These are phyloP conservation scores for Drosophila yooni DNA, from an alignment of 2,888 invertebrate species.

Conservation along the genomic window DNA sequence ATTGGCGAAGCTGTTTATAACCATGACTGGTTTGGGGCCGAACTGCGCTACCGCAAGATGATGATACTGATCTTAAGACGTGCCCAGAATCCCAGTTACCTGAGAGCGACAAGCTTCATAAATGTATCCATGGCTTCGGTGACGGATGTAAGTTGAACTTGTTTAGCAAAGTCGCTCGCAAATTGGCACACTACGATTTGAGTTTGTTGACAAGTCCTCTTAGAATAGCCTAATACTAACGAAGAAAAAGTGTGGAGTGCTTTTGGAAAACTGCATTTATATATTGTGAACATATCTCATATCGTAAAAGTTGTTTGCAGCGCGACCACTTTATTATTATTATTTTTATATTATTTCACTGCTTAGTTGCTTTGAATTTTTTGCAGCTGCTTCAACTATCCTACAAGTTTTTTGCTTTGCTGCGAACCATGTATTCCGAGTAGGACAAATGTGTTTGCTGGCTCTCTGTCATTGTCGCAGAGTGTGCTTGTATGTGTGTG, in stretches of 20 bases:
- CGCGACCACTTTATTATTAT: not conserved
- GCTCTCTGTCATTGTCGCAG: constrained; percentile 5
- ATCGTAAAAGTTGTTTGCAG: too few relatives aligned
- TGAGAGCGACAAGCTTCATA: constrained; percentile 77
- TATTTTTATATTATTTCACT: not conserved
- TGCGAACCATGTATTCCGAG: constrained; percentile 81
- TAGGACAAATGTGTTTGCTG: constrained; percentile 28
- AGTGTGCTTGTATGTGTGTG: not conserved
- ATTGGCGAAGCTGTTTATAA: constrained; percentile 77
- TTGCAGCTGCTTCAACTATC: constrained; percentile 81
- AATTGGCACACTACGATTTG: not conserved
- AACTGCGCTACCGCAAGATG: constrained; percentile 75
- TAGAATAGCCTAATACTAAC: not conserved
- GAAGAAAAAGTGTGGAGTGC: not conserved
- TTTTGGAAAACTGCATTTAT: not conserved
- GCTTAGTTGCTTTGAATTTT: not conserved
- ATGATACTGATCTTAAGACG: constrained; percentile 76
- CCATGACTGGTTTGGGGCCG: constrained; percentile 76
- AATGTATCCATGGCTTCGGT: constrained; percentile 76
- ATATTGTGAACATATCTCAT: not conserved
- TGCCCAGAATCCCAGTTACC: constrained; percentile 72
- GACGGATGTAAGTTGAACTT: constrained; percentile 68
- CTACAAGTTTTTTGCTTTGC: constrained; percentile 83
- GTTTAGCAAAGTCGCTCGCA: not conserved
- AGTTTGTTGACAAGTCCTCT: not conserved